These are phyloP conservation scores for Platycheirus albimanus DNA, from an alignment of 2,888 invertebrate genomes.

Conservation along the genomic window DNA sequence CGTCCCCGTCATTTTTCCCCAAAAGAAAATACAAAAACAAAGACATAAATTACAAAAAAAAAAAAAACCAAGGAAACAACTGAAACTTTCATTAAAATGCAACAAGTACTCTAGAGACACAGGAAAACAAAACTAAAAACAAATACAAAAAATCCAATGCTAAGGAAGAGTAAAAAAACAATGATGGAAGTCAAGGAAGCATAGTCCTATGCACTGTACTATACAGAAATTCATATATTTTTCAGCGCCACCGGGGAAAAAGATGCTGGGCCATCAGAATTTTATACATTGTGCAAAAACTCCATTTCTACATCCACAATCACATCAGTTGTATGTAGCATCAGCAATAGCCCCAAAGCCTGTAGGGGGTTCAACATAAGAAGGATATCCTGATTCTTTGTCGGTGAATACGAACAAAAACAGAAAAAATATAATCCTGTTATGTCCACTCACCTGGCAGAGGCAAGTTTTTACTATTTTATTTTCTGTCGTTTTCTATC, in stretches of 20 bases:
- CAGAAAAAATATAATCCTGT: constrained; percentile 33
- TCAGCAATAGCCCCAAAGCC: constrained; percentile 39
- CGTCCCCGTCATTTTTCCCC: constrained; percentile 60
- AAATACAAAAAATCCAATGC: constrained; percentile 57
- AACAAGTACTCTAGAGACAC: constrained; percentile 66
- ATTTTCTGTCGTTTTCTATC: constrained; percentile 11
- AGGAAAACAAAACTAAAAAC: constrained; percentile 40
- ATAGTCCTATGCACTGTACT: constrained; percentile 35
- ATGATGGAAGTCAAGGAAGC: constrained; percentile 6
- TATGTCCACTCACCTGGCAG: constrained; percentile 47
- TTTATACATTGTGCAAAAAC: constrained; percentile 33
- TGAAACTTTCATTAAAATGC: constrained; percentile 69
- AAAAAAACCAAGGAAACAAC: constrained; percentile 26
- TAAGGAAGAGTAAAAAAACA: constrained; percentile 12
- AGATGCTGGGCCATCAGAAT: constrained; percentile 22
- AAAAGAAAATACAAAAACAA: too few species aligned
- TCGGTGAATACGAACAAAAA: constrained; percentile 1
- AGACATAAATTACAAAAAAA: too few species aligned
- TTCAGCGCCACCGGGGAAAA: constrained; percentile 12
- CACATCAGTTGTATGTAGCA: constrained; percentile 35
- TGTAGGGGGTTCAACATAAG: constrained; percentile 33
- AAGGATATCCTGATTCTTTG: constrained; percentile 45
- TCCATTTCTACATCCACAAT: constrained; percentile 3
- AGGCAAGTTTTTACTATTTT: constrained; percentile 30
- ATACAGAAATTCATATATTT: too few species aligned